phyloP scores from a whole-genome alignment of 2,113 vertebrate genomes.

The Pedionomus torquatus region DNA sequence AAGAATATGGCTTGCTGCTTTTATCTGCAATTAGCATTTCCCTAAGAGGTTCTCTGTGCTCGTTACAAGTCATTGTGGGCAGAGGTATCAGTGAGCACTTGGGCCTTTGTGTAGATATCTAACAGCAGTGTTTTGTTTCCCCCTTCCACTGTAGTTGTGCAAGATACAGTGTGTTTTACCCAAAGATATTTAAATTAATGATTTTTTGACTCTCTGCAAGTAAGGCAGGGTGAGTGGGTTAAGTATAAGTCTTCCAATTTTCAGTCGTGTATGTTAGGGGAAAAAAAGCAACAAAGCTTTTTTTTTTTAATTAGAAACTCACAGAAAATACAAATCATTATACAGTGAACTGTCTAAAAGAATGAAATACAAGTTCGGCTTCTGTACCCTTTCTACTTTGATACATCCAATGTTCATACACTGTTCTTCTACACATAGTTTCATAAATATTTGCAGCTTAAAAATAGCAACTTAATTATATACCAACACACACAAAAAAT shows the following conservation, averaged over 20 bases:
- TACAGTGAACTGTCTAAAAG: background rate
- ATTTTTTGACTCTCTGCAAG: background rate
- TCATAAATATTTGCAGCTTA: background rate
- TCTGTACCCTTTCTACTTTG: background rate
- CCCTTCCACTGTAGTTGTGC: background rate
- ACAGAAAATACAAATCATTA: background rate
- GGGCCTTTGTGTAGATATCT: background rate
- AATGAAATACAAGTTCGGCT: background rate
- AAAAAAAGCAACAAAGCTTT: background rate
- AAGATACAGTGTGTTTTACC: background rate
- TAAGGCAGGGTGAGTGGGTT: background rate
- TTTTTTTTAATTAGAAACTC: background rate
- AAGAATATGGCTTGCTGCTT: background rate
- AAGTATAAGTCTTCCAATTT: background rate
- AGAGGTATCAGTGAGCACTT: background rate
- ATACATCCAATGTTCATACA: background rate
- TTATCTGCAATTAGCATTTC: background rate
- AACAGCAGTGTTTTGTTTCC: background rate
- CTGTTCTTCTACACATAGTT: background rate
- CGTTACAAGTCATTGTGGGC: background rate
- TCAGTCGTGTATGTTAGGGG: background rate
- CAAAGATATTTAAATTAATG: background rate
- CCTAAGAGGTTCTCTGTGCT: background rate
- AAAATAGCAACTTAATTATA: background rate
- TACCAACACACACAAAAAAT: background rate